These are phyloP conservation scores for Micrasema minimum DNA, from an alignment of 1,140 invertebrate genomes.

Conservation along the genomic window DNA sequence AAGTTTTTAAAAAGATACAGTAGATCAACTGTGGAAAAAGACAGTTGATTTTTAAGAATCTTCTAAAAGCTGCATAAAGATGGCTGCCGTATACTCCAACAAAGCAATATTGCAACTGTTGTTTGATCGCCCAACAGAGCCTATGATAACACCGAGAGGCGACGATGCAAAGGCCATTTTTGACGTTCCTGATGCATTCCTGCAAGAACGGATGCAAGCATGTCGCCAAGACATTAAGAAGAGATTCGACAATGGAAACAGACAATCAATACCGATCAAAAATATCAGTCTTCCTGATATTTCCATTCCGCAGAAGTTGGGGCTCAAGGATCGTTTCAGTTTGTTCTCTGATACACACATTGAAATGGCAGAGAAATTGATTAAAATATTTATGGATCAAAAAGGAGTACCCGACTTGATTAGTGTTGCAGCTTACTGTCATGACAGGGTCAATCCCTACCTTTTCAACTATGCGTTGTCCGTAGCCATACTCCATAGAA, in stretches of 20 bases:
- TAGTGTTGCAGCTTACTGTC: constrained; percentile 75
- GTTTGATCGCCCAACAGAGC: constrained; percentile 81
- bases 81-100: no score
- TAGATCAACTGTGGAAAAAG: no score
- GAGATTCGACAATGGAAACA: constrained; percentile 69
- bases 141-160: constrained; percentile 77
- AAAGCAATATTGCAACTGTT: no score
- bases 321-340: constrained; percentile 77
- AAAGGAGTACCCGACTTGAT: constrained; percentile 76
- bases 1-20: no score
- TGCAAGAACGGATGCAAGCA: constrained; percentile 70
- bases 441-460: constrained; percentile 79
- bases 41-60: no score
- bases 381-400: constrained; percentile 79
- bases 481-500: constrained; percentile 77
- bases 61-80: no score
- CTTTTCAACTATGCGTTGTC: constrained; percentile 82
- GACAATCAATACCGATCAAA: constrained; percentile 59
- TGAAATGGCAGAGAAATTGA: constrained; percentile 73
- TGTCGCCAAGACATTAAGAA: constrained; percentile 71
- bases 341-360: constrained; percentile 80
- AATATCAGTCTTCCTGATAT: constrained; percentile 77
- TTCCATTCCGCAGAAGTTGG: constrained; percentile 72
- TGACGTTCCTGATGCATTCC: constrained; percentile 69
- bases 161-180: constrained; percentile 70